A percentile compares a stretch with the other conserved stretches of the same genome.
Conservation (phyloP, 2,113 vertebrate genomes). For the Hiodon alosoides region DNA sequence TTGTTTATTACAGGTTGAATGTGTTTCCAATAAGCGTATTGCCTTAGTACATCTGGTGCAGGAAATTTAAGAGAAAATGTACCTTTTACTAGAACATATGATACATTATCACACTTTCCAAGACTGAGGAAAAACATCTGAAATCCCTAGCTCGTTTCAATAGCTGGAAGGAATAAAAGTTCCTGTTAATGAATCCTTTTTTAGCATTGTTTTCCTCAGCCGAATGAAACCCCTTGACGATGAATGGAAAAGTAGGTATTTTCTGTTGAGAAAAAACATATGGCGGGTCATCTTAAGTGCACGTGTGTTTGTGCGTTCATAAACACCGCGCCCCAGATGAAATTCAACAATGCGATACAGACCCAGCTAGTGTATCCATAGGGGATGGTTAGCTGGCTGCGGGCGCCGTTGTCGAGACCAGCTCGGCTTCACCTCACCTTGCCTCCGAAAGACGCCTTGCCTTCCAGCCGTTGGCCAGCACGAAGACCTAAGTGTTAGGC, state of each 20-base stretch:
- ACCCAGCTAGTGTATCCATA: not conserved
- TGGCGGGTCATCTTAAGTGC: not conserved
- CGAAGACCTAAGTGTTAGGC: no score
- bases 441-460: no score
- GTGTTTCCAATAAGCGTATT: slow-evolving; percentile 38
- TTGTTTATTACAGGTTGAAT: slow-evolving; percentile 50
- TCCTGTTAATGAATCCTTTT: slow-evolving; percentile 43
- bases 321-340: not conserved
- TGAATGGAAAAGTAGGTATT: slow-evolving; percentile 20
- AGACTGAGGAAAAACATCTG: slow-evolving; percentile 15
- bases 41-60: slow-evolving; percentile 53
- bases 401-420: slow-evolving; percentile 5
- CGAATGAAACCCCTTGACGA: slow-evolving; percentile 11
- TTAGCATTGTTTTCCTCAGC: slow-evolving; percentile 30
- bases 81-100: slow-evolving; percentile 54
- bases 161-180: slow-evolving; percentile 35
- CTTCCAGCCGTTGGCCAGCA: no score
- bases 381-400: not conserved
- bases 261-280: not conserved
- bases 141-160: slow-evolving; percentile 30
- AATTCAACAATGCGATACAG: not conserved
- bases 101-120: slow-evolving; percentile 46
- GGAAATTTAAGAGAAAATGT: slow-evolving; percentile 51
- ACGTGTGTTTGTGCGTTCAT: not conserved
- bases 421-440: not conserved